These are phyloP conservation scores for Onychostoma macrolepis DNA, from an alignment of 2,113 vertebrate species.

Conservation along the genomic window DNA sequence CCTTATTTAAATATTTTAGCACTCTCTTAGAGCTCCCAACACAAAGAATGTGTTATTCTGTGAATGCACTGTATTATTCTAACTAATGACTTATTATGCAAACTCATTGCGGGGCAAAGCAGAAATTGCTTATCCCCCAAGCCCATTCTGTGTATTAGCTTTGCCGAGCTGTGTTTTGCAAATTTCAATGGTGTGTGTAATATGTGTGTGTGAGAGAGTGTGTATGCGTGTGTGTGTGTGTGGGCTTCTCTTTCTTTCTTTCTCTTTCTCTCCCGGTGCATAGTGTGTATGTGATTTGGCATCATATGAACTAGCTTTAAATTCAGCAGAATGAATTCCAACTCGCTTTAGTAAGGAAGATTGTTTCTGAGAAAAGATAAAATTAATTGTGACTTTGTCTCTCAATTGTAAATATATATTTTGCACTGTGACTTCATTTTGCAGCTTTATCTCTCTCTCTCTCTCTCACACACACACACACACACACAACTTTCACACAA, in stretches of 20 bases:
- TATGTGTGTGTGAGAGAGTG: not conserved
- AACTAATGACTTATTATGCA: conserved; percentile 52
- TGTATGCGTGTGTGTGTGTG: not conserved
- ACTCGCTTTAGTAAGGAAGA: not conserved
- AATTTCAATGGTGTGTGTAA: conserved; percentile 1
- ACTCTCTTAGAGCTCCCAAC: conserved; percentile 38
- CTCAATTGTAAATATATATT: not conserved
- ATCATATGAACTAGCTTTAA: not conserved
- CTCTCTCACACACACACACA: too few relatives aligned
- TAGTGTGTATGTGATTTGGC: not conserved
- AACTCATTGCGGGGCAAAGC: conserved; percentile 33
- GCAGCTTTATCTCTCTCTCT: not conserved
- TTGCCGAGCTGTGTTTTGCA: not conserved
- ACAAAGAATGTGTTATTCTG: conserved; percentile 45
- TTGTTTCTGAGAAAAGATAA: not conserved
- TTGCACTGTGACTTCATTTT: not conserved
- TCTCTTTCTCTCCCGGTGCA: not conserved
- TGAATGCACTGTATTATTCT: conserved; percentile 44
- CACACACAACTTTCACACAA: not conserved
- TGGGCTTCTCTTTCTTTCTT: not conserved
- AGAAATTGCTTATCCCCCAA: conserved; percentile 32
- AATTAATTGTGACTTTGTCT: not conserved
- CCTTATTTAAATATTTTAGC: conserved; percentile 54
- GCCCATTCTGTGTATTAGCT: conserved; percentile 34
- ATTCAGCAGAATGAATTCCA: conserved; percentile 22